Base-by-base conservation (phyloP, 2,797 vertebrate genomes). In the Okamejei kenojei region DNA sequence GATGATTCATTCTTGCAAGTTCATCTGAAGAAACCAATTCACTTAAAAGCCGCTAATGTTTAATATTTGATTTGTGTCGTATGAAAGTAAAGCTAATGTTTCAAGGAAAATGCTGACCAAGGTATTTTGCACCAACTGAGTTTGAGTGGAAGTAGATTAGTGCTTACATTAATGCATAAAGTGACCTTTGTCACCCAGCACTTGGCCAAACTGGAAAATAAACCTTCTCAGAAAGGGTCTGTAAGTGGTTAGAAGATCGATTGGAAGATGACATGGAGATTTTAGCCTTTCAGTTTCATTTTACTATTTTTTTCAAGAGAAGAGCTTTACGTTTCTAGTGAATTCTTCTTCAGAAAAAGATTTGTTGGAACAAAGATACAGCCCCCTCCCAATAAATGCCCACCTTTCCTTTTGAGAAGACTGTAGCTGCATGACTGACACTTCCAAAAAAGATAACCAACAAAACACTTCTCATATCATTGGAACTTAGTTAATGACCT, bases 1-100 rank as follows among this genome's bases (percentile, higher is more conserved):
- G 38, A 92, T 76, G 71, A 92, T 92, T 92, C 45, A 74, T 92
- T 54, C 90, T 92, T 92, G 7, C n/a, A n/a, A 26, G 90, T 2
- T 68, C 45, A 15, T 76, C 90, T 65, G 13, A 45, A 45, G 71
- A 76, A 76, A 92, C 68, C 71, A 92, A 92, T 92, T 76, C 71
- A 92, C 13, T 92, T 54, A n/a, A 76, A 74, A 92, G 71, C 71
- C 29, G 7, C 71, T 76, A 54, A 92, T 58, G 38, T 76, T 92
- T 76, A 15, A 92, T 74, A 23, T 15, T 74, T 90, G 86, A 90
- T 71, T 90, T 76, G 90, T 92, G 71, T 76, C 26, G 35, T 29
- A 26, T 76, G 90, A 45, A 90, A 29, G 17, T 35, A 74, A 74
- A 13, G 2, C 68, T 74, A 21, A 45, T 26, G 23, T 54, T 92